phyloP scores from a whole-genome alignment of 2,888 invertebrate genomes.

The Pachycephus smyrnensis region DNA sequence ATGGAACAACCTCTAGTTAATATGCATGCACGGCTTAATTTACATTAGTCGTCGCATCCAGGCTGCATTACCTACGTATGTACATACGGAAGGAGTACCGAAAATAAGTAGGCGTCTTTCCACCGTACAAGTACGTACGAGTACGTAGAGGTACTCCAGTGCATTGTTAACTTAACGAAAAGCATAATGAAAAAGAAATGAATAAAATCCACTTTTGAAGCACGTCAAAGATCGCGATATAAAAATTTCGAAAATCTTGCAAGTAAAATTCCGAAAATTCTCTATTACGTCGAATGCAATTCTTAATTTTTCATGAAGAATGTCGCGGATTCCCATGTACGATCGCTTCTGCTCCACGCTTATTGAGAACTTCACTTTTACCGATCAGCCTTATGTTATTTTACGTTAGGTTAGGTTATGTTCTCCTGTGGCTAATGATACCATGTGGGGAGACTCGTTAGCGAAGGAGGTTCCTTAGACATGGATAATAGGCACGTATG shows the following conservation, averaged over 20 bases:
- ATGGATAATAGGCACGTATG: not conserved
- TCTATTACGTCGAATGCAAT: too few relatives aligned
- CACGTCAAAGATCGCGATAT: too few relatives aligned
- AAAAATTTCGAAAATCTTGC: too few relatives aligned
- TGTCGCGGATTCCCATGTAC: too few relatives aligned
- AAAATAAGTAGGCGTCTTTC: slow-evolving; percentile 7
- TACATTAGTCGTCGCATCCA: slow-evolving; percentile 43
- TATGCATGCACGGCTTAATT: slow-evolving; percentile 59
- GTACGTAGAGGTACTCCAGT: not conserved
- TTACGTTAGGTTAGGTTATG: too few relatives aligned
- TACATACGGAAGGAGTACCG: slow-evolving; percentile 37
- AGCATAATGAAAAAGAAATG: not conserved
- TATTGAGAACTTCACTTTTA: too few relatives aligned
- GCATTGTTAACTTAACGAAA: too few relatives aligned
- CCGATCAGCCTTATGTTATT: too few relatives aligned
- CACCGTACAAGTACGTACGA: not conserved
- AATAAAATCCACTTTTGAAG: too few relatives aligned
- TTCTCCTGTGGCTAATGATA: not conserved
- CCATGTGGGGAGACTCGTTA: not conserved
- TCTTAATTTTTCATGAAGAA: too few relatives aligned
- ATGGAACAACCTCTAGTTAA: slow-evolving; percentile 52
- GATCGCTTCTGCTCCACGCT: too few relatives aligned
- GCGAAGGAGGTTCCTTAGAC: not conserved
- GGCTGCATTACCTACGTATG: slow-evolving; percentile 46
- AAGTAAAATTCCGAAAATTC: too few relatives aligned